Evolutionary conservation across 2,797 vertebrate species (phyloP), one percentile per base, ranked within the genome.

Genomic region (Tenualosa ilisha): DNA sequence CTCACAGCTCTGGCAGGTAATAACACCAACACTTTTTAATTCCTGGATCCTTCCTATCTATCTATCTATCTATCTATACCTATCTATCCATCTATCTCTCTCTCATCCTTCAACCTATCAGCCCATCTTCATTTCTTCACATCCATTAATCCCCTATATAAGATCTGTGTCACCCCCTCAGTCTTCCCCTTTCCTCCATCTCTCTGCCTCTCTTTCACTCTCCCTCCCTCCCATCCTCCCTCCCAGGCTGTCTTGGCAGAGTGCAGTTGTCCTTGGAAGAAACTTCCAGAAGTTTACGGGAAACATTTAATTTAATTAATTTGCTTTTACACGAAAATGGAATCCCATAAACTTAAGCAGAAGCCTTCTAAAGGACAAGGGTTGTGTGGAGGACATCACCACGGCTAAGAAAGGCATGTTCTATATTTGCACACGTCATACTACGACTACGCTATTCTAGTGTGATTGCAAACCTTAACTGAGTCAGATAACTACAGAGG

Each of bases 271-370:
- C 94, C 94, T 95, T 95, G 93, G 88, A 91, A 94, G 91, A 91
- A 54, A 50, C 24, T 81, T 75, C 85, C 84, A 37, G 59, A 46
- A 37, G 37, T 88, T 89, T 88, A 85, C 88, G 85, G 88, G 89
- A 83, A 91, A 92, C 89, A 88, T 93, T 93, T 93, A 91, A 93
- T 93, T 93, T 93, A 92, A 92, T 94, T 94, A 93, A 94, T 89
- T 86, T 91, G 89, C 92, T 93, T 93, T 92, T 91, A 94, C 92
- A 87, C 85, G 88, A 79, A 84, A 81, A 88, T 72, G 54, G 81
- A 49, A 82, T 82, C 81, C 86, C 84, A 82, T 61, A 84, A 79
- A 59, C 82, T 5, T 12, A 20, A 40, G 37, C 56, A 43, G 26
- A 2, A 43, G 31, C 82, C 26, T 75, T 84, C 37, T 50, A 5